Evolutionary conservation across 2,797 vertebrate species (phyloP).

Genomic region (Ceyx erithaca): DNA sequence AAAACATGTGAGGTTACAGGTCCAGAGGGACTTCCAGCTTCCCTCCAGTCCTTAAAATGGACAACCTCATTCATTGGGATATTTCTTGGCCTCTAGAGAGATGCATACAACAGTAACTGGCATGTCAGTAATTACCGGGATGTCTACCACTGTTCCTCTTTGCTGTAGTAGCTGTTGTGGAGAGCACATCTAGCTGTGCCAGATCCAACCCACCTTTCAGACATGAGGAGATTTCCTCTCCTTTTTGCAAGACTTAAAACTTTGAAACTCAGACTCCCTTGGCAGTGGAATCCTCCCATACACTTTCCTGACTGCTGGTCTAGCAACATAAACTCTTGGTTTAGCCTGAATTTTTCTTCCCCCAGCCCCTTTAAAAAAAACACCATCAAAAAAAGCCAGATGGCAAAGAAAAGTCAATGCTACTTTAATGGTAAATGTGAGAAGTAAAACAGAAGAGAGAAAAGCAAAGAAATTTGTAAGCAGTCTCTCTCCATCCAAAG

Average conservation of each 20-base stretch:
- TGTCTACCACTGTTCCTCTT: neutral
- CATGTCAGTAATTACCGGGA: neutral
- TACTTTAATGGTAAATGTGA: constrained; percentile 17
- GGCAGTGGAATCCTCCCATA: neutral
- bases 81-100: neutral
- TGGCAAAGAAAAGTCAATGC: constrained; percentile 25
- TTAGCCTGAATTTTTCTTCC: neutral
- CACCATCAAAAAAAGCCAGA: neutral
- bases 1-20: neutral
- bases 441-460: constrained; percentile 33
- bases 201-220: neutral
- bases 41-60: neutral
- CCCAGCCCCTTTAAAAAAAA: neutral
- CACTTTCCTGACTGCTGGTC: neutral
- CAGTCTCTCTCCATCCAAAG: neutral
- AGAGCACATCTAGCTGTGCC: neutral
- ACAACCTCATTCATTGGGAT: neutral
- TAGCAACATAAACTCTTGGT: neutral
- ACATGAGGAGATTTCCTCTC: neutral
- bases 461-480: constrained; percentile 25
- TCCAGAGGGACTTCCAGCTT: neutral
- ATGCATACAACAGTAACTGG: neutral
- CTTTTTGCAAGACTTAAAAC: neutral
- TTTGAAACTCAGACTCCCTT: neutral
- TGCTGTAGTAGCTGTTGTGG: neutral